These are phyloP conservation scores for Peromyscus attwateri DNA, from an alignment of 2,797 vertebrate genomes.

Conservation along the genomic window DNA sequence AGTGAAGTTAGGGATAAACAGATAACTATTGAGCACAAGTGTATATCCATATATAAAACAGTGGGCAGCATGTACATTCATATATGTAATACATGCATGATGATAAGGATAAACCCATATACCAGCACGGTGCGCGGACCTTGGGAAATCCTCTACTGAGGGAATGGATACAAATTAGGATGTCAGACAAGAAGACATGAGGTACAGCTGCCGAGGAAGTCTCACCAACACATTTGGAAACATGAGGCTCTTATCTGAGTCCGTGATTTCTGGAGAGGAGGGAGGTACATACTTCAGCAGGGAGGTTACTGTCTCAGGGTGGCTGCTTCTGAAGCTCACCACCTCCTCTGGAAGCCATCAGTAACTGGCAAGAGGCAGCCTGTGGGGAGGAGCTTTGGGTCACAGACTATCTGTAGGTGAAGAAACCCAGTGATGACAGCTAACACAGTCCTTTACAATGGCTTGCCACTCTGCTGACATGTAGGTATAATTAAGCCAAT, in stretches of 20 bases:
- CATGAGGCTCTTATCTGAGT: background rate
- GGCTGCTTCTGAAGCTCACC: background rate
- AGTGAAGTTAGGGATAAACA: background rate
- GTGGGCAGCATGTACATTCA: background rate
- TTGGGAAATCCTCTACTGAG: background rate
- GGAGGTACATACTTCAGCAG: background rate
- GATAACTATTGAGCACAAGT: background rate
- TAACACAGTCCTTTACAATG: background rate
- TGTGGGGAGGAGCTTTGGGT: conserved; percentile 80
- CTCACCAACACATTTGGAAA: background rate
- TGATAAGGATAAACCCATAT: background rate
- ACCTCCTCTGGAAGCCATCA: conserved; percentile 77
- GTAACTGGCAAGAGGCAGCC: conserved; percentile 78
- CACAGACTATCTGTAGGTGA: conserved; percentile 75
- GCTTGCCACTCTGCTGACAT: background rate
- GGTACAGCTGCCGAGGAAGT: background rate
- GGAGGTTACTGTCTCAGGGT: background rate
- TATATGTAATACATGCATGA: background rate
- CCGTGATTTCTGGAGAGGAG: background rate
- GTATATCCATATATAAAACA: background rate
- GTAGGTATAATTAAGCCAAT: background rate
- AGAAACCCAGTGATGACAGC: background rate
- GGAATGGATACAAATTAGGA: background rate
- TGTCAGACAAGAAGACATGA: background rate
- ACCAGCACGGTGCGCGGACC: background rate